phyloP scores from a whole-genome alignment of 2,888 invertebrate species.

The Pharmacophagus antenor region DNA sequence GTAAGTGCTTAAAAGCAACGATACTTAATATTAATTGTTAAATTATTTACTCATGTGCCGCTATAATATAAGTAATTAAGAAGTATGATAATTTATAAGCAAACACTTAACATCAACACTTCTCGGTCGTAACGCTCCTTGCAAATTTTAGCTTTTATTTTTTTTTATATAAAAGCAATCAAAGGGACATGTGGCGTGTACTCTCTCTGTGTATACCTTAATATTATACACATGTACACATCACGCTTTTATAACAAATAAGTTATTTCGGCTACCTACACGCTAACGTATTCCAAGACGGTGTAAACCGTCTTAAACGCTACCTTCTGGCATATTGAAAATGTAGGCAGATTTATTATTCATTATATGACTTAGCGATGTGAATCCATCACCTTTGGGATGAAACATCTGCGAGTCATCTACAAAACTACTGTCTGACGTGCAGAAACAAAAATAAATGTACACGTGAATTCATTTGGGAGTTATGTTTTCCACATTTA shows the following conservation, averaged over 20 bases:
- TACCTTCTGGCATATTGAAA: background rate
- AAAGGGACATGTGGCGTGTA: too few species aligned
- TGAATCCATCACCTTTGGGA: conserved; percentile 2
- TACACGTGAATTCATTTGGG: background rate
- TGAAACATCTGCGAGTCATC: background rate
- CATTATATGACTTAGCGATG: conserved; percentile 2
- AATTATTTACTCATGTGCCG: background rate
- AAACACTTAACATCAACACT: too few species aligned
- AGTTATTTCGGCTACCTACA: background rate
- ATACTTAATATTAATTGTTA: background rate
- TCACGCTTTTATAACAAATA: background rate
- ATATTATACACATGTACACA: background rate
- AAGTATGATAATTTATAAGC: too few species aligned
- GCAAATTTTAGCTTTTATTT: too few species aligned
- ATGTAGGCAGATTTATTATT: conserved; percentile 3
- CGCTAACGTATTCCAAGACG: background rate
- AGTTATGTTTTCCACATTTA: too few species aligned
- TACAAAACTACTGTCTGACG: background rate
- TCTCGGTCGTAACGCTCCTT: too few species aligned
- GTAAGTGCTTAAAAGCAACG: background rate
- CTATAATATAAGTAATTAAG: too few species aligned
- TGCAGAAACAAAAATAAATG: background rate
- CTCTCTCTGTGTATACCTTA: too few species aligned
- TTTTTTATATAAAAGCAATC: too few species aligned
- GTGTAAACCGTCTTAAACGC: background rate